Evolutionary conservation across 64 coral and sea anemone species (phyloP), one percentile per base, ranked within the genome.

Genomic region (Cladopsammia gracilis): DNA sequence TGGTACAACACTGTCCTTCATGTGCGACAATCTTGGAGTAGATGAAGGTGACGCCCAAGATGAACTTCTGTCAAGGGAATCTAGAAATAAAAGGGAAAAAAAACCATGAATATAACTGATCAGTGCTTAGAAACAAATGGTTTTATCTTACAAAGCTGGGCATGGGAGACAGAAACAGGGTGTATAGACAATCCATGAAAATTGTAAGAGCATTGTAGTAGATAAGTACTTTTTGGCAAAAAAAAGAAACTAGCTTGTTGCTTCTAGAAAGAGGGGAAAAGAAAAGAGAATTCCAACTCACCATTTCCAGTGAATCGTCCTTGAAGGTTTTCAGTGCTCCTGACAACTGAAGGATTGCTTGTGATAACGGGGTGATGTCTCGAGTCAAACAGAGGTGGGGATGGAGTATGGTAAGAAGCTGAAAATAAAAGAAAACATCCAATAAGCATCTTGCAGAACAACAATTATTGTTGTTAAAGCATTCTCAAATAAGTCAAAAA

Each of bases 1-100:
- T 6, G 96, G 96, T 9, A 98, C 96, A 83, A 98, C 96, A 8
- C 96, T 73, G 42, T 98, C 96, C 60, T 98, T 98, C 69, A 98
- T 93, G 76, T 98, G 96, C 7, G 96, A 94, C 25, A 98, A 69
- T 94, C 95, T 92, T 86, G 65, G 72, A 88, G 80, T 84, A 5
- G 80, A 67, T 23, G 61, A 45, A 10, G 80, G 60, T 9, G 80
- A 24, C 20, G 80, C 34, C 80, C 80, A 84, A 2, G 80, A 50
- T 5, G 59, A 26, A 15, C 61, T 62, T 84, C 58, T 84, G 5
- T 84, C 80, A 3, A 84, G 46, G 62, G 61, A 51, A 48, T 84
- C 80, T 84, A 43, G 18, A 48, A 64, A n/a, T 1, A 44, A 81
- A 62, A 4, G 19, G 19, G 12, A 67, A 23, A 13, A 68, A 62